A percentile compares a stretch with the other conserved stretches of the same genome.
phyloP scores from a whole-genome alignment of 2,797 vertebrate genomes.

The Anabas testudineus region DNA sequence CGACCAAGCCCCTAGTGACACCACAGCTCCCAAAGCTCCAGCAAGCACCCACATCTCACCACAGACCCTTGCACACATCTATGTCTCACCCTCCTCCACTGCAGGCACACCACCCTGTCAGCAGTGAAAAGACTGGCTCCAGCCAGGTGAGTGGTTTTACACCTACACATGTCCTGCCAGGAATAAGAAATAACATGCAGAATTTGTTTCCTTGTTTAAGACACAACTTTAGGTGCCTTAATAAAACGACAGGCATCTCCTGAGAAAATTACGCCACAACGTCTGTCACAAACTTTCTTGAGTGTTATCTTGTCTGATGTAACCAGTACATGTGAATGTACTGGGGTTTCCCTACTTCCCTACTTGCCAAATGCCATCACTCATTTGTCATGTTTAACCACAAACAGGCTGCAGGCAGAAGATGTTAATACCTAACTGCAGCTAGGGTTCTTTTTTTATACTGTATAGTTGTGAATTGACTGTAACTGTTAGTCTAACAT shows the following conservation, averaged over 20 bases:
- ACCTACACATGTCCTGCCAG: background rate
- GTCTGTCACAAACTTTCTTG: background rate
- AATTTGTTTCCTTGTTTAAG: background rate
- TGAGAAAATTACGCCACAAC: background rate
- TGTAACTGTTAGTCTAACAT: no score
- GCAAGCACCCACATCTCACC: conserved; percentile 94
- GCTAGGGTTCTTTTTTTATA: background rate
- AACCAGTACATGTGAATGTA: background rate
- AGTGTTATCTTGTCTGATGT: background rate
- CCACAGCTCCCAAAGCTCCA: conserved; percentile 95
- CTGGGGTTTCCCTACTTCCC: conserved; percentile 12
- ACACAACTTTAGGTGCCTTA: background rate
- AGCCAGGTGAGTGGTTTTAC: conserved; percentile 88
- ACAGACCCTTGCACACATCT: conserved; percentile 93
- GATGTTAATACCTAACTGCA: background rate
- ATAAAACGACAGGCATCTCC: background rate
- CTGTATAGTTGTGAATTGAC: background rate
- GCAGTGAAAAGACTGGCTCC: conserved; percentile 88
- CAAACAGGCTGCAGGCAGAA: background rate
- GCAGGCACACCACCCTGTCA: conserved; percentile 90
- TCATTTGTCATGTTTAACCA: background rate
- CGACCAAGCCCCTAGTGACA: conserved; percentile 87
- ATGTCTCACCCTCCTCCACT: conserved; percentile 91
- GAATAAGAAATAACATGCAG: background rate
- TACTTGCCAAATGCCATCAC: background rate